These are phyloP conservation scores for Alcedo quadribrachys DNA, from an alignment of 2,797 vertebrate genomes.

Conservation along the genomic window DNA sequence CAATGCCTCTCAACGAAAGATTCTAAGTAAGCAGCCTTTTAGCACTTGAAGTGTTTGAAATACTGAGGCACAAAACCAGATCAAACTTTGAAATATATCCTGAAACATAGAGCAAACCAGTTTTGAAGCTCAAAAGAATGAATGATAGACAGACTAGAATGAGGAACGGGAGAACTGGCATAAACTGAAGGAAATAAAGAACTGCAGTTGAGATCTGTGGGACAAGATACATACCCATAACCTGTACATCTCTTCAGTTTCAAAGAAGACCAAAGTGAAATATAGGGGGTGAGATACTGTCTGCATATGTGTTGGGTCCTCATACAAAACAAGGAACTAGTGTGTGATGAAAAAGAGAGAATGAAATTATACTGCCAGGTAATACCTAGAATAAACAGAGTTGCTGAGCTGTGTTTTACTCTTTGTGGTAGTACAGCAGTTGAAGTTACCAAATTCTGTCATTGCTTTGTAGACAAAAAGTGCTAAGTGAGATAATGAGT, in stretches of 20 bases:
- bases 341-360: background rate
- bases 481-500: background rate
- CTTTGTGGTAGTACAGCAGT: background rate
- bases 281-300: background rate
- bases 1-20: background rate
- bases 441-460: background rate
- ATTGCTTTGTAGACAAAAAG: background rate
- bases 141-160: background rate
- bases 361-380: background rate
- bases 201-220: background rate
- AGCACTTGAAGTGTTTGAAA: background rate
- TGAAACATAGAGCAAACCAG: background rate
- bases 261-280: background rate
- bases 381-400: background rate
- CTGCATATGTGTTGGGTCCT: accelerated
- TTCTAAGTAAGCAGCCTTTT: background rate
- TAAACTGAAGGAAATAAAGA: background rate
- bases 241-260: background rate
- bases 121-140: background rate
- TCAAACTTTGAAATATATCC: background rate
- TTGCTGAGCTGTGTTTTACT: background rate
- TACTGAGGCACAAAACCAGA: background rate
- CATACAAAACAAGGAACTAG: background rate
- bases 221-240: background rate
- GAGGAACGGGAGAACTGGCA: background rate